These are phyloP conservation scores for Myotis daubentonii DNA, from an alignment of 2,797 vertebrate species.

Conservation along the genomic window DNA sequence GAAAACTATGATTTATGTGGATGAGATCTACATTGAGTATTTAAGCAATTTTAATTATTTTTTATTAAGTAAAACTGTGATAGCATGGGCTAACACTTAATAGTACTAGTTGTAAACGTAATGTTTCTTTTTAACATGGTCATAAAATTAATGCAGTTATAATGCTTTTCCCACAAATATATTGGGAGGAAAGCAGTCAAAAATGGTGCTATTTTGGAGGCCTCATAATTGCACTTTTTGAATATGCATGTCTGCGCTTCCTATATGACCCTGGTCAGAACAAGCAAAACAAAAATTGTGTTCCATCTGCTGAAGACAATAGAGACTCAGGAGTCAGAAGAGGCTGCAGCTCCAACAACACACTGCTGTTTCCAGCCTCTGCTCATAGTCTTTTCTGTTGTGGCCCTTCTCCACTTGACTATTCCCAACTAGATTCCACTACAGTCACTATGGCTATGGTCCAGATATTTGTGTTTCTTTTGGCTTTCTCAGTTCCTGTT, in stretches of 20 bases:
- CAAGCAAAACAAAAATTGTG: neutral
- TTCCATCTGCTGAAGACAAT: neutral
- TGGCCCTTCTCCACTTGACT: neutral
- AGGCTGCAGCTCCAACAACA: neutral
- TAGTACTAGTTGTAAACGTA: neutral
- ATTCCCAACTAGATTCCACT: neutral
- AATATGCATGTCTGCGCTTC: neutral
- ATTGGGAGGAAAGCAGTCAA: neutral
- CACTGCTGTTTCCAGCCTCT: neutral
- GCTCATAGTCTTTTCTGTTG: neutral
- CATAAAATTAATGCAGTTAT: neutral
- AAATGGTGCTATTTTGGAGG: neutral
- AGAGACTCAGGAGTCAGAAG: neutral
- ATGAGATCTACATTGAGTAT: neutral
- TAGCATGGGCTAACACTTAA: neutral
- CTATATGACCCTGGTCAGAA: neutral
- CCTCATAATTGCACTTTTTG: neutral
- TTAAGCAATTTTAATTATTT: conserved; percentile 22
- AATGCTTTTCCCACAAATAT: neutral
- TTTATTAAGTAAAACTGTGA: neutral
- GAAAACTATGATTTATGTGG: neutral
- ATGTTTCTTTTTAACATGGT: neutral
- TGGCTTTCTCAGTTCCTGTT: neutral
- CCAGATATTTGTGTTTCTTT: conserved; percentile 18
- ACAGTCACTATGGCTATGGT: neutral